A percentile compares a stretch with the other conserved stretches of the same genome.
Conservation (phyloP, 2,113 vertebrate species). For the Plecotus auritus region DNA sequence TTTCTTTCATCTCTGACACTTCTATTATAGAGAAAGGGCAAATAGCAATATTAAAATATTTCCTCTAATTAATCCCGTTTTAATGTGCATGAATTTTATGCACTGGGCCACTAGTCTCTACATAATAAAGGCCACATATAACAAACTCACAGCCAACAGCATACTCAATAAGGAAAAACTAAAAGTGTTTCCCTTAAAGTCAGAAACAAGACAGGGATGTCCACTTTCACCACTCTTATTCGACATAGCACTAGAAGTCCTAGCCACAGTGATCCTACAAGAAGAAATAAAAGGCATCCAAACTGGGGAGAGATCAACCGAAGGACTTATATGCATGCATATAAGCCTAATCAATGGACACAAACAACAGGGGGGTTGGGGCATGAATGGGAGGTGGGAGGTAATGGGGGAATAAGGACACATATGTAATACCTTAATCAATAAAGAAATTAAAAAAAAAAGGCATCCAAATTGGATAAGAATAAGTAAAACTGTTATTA, state of each 20-base stretch:
- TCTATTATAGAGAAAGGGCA: no score
- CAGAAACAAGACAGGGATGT: background rate
- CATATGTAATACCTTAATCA: no score
- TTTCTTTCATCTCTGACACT: no score
- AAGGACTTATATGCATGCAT: no score
- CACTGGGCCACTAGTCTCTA: background rate
- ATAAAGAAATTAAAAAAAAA: background rate
- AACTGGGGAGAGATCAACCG: background rate
- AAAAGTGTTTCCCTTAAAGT: background rate
- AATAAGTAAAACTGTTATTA: background rate
- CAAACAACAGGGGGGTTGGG: no score
- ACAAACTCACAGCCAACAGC: background rate
- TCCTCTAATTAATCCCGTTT: no score
- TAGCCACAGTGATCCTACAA: background rate
- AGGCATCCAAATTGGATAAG: background rate
- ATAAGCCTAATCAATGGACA: no score
- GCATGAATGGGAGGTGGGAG: no score
- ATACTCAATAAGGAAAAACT: background rate
- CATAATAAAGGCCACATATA: background rate
- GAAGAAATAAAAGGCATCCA: background rate
- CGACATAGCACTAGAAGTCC: background rate
- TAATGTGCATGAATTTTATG: no score
- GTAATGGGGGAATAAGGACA: no score
- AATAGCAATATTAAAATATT: no score
- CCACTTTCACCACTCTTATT: background rate